These are phyloP conservation scores for Condylura cristata DNA, from an alignment of 2,113 vertebrate genomes.

Conservation along the genomic window DNA sequence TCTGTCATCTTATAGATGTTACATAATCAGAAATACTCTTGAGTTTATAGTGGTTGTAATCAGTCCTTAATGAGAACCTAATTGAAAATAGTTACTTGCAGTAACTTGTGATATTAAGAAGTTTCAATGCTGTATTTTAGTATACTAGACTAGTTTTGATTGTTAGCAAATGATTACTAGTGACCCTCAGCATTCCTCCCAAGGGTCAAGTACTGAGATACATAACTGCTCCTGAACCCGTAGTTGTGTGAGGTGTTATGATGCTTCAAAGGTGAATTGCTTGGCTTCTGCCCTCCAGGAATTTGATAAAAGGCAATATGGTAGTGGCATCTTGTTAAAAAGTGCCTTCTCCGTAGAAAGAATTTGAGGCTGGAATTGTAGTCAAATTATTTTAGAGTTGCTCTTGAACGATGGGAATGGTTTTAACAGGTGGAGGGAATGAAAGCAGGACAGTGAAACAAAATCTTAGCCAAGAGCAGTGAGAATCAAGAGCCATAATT, in stretches of 20 bases:
- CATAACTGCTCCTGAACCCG: neutral
- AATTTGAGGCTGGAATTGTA: neutral
- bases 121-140: neutral
- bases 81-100: neutral
- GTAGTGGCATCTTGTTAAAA: neutral
- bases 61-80: neutral
- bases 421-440: neutral
- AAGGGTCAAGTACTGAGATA: neutral
- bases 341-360: neutral
- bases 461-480: neutral
- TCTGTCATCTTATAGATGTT: no score
- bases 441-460: neutral
- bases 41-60: neutral
- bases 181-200: rapidly evolving
- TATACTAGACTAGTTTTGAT: neutral
- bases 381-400: constrained; percentile 48
- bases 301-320: neutral
- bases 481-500: neutral
- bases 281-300: neutral
- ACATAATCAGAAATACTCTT: neutral
- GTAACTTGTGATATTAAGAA: neutral
- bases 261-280: neutral
- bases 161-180: neutral
- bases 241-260: neutral
- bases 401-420: constrained; percentile 29